These are phyloP conservation scores for Anastrepha obliqua DNA, from an alignment of 1,140 invertebrate genomes.

Conservation along the genomic window DNA sequence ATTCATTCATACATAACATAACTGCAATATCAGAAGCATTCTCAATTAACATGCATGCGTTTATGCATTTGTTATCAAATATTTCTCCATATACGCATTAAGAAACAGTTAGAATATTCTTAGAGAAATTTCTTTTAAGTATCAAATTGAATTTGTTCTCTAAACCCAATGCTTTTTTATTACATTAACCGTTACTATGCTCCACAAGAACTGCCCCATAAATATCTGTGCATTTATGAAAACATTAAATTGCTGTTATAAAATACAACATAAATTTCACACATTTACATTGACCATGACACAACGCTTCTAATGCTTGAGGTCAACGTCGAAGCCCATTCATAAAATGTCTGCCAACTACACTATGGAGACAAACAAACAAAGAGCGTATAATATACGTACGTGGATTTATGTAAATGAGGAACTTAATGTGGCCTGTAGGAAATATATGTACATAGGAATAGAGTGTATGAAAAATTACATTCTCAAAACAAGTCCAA, in stretches of 20 bases:
- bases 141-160: neutral
- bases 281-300: conserved; percentile 30
- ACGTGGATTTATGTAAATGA: neutral
- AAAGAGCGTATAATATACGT: too few species aligned
- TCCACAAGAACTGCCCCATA: neutral
- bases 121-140: neutral
- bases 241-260: neutral
- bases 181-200: neutral
- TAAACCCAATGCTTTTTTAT: neutral
- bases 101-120: neutral
- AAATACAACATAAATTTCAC: neutral
- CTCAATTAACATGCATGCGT: too few species aligned
- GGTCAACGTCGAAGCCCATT: neutral
- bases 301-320: neutral
- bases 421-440: neutral
- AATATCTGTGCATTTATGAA: neutral
- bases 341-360: neutral
- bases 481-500: neutral
- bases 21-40: too few species aligned
- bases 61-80: too few species aligned
- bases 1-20: neutral
- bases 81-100: too few species aligned
- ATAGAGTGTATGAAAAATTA: neutral
- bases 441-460: neutral
- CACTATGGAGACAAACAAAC: neutral